phyloP scores from a whole-genome alignment of 2,888 invertebrate genomes.

The Diabrotica balteata region DNA sequence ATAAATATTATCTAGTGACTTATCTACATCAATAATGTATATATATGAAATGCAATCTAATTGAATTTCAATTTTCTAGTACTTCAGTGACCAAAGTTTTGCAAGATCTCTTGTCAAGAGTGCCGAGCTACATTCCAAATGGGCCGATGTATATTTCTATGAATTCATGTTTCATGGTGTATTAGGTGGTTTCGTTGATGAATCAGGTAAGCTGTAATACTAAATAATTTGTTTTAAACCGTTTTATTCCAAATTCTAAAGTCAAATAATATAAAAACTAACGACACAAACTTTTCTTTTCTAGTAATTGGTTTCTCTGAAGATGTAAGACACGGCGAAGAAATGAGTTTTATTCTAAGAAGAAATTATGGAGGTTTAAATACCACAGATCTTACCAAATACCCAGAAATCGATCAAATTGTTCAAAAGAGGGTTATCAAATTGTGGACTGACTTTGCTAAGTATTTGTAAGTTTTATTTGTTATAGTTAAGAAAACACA shows the following conservation, averaged over 20 bases:
- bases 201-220: slow-evolving; percentile 28
- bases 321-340: slow-evolving; percentile 41
- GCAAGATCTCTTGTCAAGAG: slow-evolving; percentile 41
- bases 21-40: not conserved
- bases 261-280: slow-evolving; percentile 12
- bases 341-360: slow-evolving; percentile 38
- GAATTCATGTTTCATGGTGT: slow-evolving; percentile 41
- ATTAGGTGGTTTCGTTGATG: slow-evolving; percentile 38
- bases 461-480: slow-evolving; percentile 40
- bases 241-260: not conserved
- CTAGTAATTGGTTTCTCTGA: slow-evolving; percentile 38
- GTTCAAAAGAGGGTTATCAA: slow-evolving; percentile 40
- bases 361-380: slow-evolving; percentile 36
- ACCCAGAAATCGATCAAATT: slow-evolving; percentile 37
- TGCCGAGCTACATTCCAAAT: slow-evolving; percentile 41
- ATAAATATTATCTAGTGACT: no score
- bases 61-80: slow-evolving; percentile 32
- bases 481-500: no score
- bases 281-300: slow-evolving; percentile 23
- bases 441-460: slow-evolving; percentile 44
- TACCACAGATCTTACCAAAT: slow-evolving; percentile 39
- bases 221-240: not conserved
- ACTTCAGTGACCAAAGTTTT: slow-evolving; percentile 42
- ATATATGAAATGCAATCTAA: not conserved
- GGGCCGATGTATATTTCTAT: slow-evolving; percentile 41